Base-by-base conservation (phyloP, 2,797 vertebrate genomes). In the Platyrinchus mystaceus region DNA sequence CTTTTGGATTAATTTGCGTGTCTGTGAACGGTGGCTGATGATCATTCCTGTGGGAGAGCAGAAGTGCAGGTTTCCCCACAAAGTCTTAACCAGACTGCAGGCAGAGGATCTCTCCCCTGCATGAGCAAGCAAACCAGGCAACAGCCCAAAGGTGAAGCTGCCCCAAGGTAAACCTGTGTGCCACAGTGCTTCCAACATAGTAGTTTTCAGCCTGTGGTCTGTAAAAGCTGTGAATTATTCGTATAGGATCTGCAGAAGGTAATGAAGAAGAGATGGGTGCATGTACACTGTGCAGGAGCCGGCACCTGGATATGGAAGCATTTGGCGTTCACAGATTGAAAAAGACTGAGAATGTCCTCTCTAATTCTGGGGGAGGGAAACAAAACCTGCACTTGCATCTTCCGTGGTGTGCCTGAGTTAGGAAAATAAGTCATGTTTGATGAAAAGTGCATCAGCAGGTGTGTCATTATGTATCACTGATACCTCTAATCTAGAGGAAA, bases 401-500 rank as follows among this genome's bases (percentile, higher is more conserved):
- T 75, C n/a, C 2, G 0, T 64, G 11, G 30, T 50, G 34, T 75
- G 79, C 47, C 67, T 94, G 53, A 0, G 2, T 63, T 81, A 55
- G 64, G 82, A 87, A 64, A 85, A 37, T 64, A 91, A 87, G 64
- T 86, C 69, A 8, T 24, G n/a, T 85, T 71, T 64, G 76, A 43
- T 78, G 76, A 84, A 75, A 74, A 76, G 60, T 39, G 43, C 79
- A 26, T 69, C 80, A 60, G 27, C 91, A 95, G 64, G 60, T 28
- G 56, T 84, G 84, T 96, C 89, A 64, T 93, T 91, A 70, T 52
- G 0, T 60, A n/a, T 52, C 34, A 26, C 74, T 2, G 44, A 49
- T 95, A 59, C 32, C 63, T 84, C 70, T 93, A 76, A 96, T 92
- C 63, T n/a, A 56, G 75, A 41, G 1, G 6, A 84, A 77, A 60